Evolutionary conservation across 2,797 vertebrate species (phyloP).

Genomic region (Dipus sagitta): DNA sequence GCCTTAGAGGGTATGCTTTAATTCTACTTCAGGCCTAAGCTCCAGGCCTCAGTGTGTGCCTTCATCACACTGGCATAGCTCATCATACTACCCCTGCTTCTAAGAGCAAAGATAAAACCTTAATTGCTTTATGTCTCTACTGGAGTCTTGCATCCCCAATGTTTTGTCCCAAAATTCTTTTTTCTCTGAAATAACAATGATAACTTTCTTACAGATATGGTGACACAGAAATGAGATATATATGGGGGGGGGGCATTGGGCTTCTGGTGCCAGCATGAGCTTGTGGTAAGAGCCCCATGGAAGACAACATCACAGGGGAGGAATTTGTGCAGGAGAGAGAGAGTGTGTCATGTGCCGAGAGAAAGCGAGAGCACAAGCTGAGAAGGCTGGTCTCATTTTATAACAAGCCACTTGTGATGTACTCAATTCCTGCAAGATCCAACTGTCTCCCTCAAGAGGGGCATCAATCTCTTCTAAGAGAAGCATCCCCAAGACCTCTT

Average conservation of each 20-base stretch:
- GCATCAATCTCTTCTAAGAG: neutral
- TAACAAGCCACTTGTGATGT: neutral
- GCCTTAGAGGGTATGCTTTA: too few relatives aligned
- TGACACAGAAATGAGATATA: neutral
- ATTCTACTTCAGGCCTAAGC: too few relatives aligned
- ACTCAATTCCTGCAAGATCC: too few relatives aligned
- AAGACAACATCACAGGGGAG: neutral
- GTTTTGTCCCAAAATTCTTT: neutral
- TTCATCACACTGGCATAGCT: too few relatives aligned
- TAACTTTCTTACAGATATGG: neutral
- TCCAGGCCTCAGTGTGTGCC: too few relatives aligned
- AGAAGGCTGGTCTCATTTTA: neutral
- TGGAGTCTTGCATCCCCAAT: neutral
- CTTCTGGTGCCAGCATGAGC: neutral
- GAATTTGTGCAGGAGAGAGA: neutral
- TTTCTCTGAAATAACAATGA: neutral
- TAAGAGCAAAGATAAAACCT: neutral
- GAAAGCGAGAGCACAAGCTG: neutral
- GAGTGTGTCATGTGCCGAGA: neutral
- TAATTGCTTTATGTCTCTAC: neutral
- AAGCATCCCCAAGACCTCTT: neutral
- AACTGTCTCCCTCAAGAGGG: neutral
- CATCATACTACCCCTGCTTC: neutral
- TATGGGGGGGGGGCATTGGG: neutral
- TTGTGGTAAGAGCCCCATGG: neutral